Percentiles rank a stretch among this genome's conserved stretches.
phyloP scores from a whole-genome alignment of 2,113 vertebrate genomes.

The Ornithorhynchus anatinus region DNA sequence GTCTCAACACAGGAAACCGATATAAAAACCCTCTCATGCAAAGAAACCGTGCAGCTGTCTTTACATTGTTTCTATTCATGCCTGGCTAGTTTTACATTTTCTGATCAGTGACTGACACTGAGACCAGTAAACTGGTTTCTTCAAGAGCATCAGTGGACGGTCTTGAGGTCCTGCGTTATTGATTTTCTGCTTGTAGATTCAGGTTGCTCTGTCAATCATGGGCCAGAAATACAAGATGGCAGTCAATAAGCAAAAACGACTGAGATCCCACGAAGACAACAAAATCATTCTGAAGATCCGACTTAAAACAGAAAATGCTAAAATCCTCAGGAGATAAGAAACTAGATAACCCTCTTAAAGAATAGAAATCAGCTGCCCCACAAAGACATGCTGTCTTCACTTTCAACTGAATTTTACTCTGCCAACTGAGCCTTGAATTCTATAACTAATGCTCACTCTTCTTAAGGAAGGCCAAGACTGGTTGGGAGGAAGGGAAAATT shows the following conservation, averaged over 20 bases:
- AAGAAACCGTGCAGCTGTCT: constrained; percentile 74
- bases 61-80: constrained; percentile 85
- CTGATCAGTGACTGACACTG: constrained; percentile 81
- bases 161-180: constrained; percentile 83
- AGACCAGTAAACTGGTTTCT: constrained; percentile 82
- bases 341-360: constrained; percentile 26
- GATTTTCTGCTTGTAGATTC: constrained; percentile 85
- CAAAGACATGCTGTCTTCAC: background rate
- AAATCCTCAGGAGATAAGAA: constrained; percentile 37
- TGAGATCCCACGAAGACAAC: constrained; percentile 67
- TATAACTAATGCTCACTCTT: background rate
- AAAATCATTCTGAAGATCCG: constrained; percentile 50
- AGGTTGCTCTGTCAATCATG: constrained; percentile 87
- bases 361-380: background rate
- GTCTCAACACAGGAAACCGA: constrained; percentile 71
- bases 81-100: constrained; percentile 87
- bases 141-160: constrained; percentile 75
- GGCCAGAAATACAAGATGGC: constrained; percentile 86
- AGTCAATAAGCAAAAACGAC: constrained; percentile 79
- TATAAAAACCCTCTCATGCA: constrained; percentile 71
- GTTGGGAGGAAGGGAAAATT: too few relatives aligned
- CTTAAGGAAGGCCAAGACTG: too few relatives aligned
- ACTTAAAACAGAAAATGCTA: constrained; percentile 23
- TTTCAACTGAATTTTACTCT: background rate
- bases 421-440: background rate